phyloP scores from a whole-genome alignment of 2,113 vertebrate species.

The Callionymus lyra region DNA sequence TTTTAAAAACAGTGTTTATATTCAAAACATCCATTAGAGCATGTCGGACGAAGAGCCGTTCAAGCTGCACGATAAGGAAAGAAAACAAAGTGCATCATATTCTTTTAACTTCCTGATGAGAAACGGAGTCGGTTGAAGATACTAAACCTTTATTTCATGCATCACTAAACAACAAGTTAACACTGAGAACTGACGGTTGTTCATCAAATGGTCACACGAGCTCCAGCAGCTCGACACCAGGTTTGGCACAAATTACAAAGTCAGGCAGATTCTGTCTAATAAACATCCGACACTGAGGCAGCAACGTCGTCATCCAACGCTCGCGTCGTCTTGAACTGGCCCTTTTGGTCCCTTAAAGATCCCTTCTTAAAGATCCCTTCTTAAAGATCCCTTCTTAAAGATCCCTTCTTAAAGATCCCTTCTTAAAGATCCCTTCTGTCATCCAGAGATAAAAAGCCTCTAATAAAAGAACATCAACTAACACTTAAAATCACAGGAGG shows the following conservation, averaged over 20 bases:
- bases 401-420: conserved; percentile 14
- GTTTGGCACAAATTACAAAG: conserved; percentile 25
- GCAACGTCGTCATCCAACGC: neutral
- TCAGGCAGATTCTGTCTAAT: conserved; percentile 21
- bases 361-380: conserved; percentile 13
- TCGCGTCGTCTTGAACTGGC: no score
- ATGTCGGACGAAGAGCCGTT: no score
- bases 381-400: no score
- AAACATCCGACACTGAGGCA: no score
- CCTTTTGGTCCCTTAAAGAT: conserved; percentile 12
- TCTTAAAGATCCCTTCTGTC: conserved; percentile 1
- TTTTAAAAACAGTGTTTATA: no score
- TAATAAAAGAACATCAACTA: conserved; percentile 45
- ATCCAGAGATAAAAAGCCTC: conserved; percentile 29
- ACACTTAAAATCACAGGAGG: conserved; percentile 49
- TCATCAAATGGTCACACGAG: neutral
- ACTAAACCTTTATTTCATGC: conserved; percentile 43
- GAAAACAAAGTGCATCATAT: no score
- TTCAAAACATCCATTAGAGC: no score
- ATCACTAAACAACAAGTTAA: conserved; percentile 45
- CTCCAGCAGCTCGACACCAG: conserved; percentile 4
- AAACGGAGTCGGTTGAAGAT: conserved; percentile 1
- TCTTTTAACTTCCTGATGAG: no score
- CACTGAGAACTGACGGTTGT: conserved; percentile 33
- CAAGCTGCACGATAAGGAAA: no score